Base-by-base conservation (phyloP, 1,140 invertebrate genomes). In the Orchesella cincta region DNA sequence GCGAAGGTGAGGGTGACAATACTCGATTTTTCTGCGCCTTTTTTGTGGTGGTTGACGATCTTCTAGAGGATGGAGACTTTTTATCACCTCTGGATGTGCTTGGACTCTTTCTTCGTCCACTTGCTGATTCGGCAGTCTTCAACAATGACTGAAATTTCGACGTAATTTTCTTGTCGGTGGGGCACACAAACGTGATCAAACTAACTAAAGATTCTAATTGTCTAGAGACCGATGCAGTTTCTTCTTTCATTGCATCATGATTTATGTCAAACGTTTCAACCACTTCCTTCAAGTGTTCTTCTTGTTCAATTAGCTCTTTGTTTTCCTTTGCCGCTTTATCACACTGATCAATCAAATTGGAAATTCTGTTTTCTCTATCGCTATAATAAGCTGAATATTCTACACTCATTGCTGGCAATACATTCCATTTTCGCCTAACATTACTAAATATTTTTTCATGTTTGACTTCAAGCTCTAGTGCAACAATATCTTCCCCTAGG, bases 361-460 rank as follows among this genome's bases (percentile, higher is more conserved):
- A 33, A n/a, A 94, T 89, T 14, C 94, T 87, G 1, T 89, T 87
- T 83, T 94, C 93, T 46, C 94, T 88, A 87, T 97, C 95, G 52
- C 96, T 86, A 85, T 95, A 98, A 85, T 98, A 98, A 16, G 92
- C 94, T 52, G 97, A 93, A 85, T 97, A 98, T 85, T 98, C 96
- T 0, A 97, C 93, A 73, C 92, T 95, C 76, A 91, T 95, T 0
- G 95, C 94, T 0, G 95, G 94, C 1, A 93, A 91, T 72, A 97
- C 92, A 84, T 97, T 94, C 92, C 95, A 97, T 82, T 97, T 97
- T 83, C 95, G 95, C 8, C 92, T 89, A 8, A 96, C 91, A 83
- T 97, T 94, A 0, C 91, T 90, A 1, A 95, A 84, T 1, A 92
- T 91, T 46, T 93, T 90, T 73, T 93, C 82, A 84, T 94, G 92